Conservation (phyloP, 2,888 invertebrate species). For the Acrobasis consociella region DNA sequence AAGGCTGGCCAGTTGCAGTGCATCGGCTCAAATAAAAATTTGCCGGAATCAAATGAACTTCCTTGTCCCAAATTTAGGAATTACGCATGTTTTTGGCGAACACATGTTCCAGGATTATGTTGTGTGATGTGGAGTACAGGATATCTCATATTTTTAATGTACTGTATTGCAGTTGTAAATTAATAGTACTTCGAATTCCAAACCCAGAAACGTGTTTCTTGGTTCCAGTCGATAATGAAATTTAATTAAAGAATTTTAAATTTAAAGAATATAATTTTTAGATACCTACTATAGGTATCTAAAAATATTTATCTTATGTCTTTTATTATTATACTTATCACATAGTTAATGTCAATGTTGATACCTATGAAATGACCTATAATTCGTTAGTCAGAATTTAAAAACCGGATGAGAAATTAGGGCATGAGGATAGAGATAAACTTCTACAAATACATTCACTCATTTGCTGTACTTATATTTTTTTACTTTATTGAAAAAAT, state of each 20-base stretch:
- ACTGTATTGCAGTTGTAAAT: background rate
- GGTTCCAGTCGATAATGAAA: too few relatives aligned
- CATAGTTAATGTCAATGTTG: background rate
- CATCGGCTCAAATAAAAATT: slow-evolving; percentile 54
- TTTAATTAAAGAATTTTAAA: too few relatives aligned
- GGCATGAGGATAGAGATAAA: background rate
- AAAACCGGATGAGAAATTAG: background rate
- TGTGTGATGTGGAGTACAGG: background rate
- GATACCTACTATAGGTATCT: too few relatives aligned
- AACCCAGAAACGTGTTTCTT: too few relatives aligned
- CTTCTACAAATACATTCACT: background rate
- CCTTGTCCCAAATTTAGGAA: slow-evolving; percentile 33
- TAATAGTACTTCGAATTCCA: too few relatives aligned
- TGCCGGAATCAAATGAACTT: slow-evolving; percentile 46
- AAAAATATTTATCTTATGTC: background rate
- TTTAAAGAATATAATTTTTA: too few relatives aligned
- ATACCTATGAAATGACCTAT: background rate
- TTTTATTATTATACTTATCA: too few relatives aligned
- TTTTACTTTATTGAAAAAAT: too few relatives aligned
- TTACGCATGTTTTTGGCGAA: slow-evolving; percentile 14
- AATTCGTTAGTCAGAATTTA: background rate
- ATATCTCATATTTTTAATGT: background rate
- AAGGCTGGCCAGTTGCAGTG: slow-evolving; percentile 49
- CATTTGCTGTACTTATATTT: too few relatives aligned
- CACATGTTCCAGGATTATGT: background rate